Conservation (phyloP, 1,140 invertebrate genomes). For the Drosophila tani region DNA sequence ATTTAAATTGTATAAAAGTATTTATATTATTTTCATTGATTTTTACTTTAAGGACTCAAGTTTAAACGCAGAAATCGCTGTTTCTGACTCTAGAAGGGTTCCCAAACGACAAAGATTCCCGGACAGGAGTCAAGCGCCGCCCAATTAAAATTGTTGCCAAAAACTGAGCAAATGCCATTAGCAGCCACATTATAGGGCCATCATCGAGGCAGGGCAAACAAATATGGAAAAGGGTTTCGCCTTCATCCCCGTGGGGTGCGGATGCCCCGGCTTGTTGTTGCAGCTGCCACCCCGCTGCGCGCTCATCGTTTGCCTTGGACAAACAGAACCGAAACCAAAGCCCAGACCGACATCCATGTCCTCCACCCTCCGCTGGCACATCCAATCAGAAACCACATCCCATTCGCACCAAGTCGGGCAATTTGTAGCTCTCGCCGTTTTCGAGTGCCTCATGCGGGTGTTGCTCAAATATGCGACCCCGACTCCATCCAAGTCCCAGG, state of each 20-base stretch:
- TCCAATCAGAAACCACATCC: conserved; percentile 64
- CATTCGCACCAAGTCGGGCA: conserved; percentile 42
- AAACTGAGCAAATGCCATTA: conserved; percentile 79
- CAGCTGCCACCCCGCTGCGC: conserved; percentile 77
- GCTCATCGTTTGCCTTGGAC: conserved; percentile 65
- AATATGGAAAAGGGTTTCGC: conserved; percentile 62
- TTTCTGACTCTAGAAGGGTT: neutral
- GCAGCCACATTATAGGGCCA: conserved; percentile 77
- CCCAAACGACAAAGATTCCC: neutral
- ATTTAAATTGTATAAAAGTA: neutral
- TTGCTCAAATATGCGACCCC: conserved; percentile 74
- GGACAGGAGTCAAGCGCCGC: conserved; percentile 68
- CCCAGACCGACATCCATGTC: conserved; percentile 35
- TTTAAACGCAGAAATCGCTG: neutral
- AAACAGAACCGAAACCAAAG: conserved; percentile 54
- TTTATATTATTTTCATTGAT: too few species aligned
- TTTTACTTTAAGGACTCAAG: neutral
- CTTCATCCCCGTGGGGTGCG: neutral
- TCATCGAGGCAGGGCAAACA: conserved; percentile 60
- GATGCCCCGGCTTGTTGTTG: conserved; percentile 65
- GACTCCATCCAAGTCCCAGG: conserved; percentile 3
- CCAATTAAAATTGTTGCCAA: conserved; percentile 79
- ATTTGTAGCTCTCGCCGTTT: conserved; percentile 70
- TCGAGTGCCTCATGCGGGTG: conserved; percentile 77
- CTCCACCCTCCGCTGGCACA: conserved; percentile 12